Percentiles rank a stretch among this genome's conserved stretches.
phyloP scores from a whole-genome alignment of 2,888 invertebrate species.

The Sarcophaga variegata region DNA sequence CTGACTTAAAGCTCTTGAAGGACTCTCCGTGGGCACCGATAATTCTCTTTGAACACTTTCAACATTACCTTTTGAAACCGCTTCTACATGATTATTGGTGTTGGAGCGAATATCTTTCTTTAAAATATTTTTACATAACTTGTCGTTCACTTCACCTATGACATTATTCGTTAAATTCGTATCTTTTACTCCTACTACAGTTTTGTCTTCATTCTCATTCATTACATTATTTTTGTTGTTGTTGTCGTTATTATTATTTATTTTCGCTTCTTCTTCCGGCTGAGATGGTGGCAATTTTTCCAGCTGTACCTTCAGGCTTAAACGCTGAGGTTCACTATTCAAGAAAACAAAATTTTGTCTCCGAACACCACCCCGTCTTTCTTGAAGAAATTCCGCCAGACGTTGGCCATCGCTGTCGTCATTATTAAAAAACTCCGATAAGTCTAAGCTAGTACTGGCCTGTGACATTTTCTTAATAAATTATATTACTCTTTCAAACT shows the following conservation, averaged over 20 bases:
- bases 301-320: conserved; percentile 67
- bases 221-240: not conserved
- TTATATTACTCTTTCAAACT: not conserved
- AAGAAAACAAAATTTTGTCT: conserved; percentile 47
- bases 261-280: not conserved
- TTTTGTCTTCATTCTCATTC: not conserved
- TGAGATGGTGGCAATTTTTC: conserved; percentile 38
- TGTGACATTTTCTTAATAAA: conserved; percentile 36
- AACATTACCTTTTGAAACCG: not conserved
- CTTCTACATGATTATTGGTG: not conserved
- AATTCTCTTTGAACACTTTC: not conserved
- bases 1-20: not conserved
- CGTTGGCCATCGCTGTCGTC: conserved; percentile 69
- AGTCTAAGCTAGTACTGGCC: conserved; percentile 55
- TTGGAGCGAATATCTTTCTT: not conserved
- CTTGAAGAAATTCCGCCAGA: conserved; percentile 68
- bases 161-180: no score
- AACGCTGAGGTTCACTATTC: conserved; percentile 53
- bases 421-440: conserved; percentile 66
- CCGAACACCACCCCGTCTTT: conserved; percentile 53
- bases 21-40: not conserved
- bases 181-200: no score
- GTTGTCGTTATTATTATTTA: not conserved
- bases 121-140: no score
- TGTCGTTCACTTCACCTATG: no score